Evolutionary conservation across 2,797 vertebrate genomes (phyloP), one percentile per base, ranked within the genome.

Genomic region (Hirundo rustica): DNA sequence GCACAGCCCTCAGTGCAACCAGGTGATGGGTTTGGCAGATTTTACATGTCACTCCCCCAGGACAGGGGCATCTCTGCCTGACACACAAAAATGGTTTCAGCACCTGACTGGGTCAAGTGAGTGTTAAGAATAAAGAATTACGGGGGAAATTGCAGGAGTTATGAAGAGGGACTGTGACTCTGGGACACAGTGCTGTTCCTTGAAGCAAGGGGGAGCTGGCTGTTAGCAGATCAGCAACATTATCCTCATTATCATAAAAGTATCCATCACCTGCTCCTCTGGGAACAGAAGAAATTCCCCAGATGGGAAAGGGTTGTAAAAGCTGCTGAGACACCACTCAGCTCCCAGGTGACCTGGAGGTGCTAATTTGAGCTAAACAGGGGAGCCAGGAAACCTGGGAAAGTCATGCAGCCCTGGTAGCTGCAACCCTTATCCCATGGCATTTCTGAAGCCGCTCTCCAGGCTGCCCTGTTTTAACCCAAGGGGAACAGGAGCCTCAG

Each of bases 11-110:
- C 13, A 9, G 44, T 7, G 36, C 45, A 89, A 36, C 13, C 4
- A 7, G 62, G 42, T 44, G 42, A 44, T 44, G 42, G 42, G 10
- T 50, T 47, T 7, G 20, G 34, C 51, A 51, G 55, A 5, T 74
- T 53, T 81, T 42, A 6, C 18, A 3, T 14, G 16, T 21, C 0
- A 0, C 13, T 54, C 3, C 12, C 8, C 4, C 29, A 13, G 34
- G 11, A 44, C 19, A 74, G 42, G 14, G 15, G 12, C 8, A 10
- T 22, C 44, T 44, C 29, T 64, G 48, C 76, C 55, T 54, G 19
- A 25, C 34, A 17, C 18, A 14, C 36, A 30, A 7, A 50, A 38
- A 44, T 5, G 10, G 21, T 29, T 84, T 71, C 48, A n/a, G 58
- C 11, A 8, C 25, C 44, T 20, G 48, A 29, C 34, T 38, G 54